Evolutionary conservation across 1,140 invertebrate genomes (phyloP), one percentile per base, ranked within the genome.

Genomic region (Portunus trituberculatus): DNA sequence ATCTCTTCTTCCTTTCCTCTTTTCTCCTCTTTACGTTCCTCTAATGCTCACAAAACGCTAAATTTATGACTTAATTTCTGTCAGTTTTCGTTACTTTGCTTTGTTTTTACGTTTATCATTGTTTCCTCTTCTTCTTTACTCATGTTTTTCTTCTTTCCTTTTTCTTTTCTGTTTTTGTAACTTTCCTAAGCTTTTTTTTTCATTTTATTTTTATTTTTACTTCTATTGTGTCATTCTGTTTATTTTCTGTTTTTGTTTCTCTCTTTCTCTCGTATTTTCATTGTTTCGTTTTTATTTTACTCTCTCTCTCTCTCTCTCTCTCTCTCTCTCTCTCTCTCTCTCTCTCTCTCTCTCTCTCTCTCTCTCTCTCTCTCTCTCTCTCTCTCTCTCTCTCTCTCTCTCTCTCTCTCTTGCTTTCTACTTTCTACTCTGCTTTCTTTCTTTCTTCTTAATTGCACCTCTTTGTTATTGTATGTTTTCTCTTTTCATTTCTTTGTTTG

Each of bases 311-410:
- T 25, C 39, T 45, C 86, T 45, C 12, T 25, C 32, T 45, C 32
- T 86, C 84, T 86, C 84, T 86, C 84, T 86, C 84, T 86, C 84
- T 86, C 84, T 86, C 84, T 86, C 84, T 86, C 84, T 31, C 84
- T 31, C 84, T 31, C 84, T 31, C 84, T 31, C 52, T 59, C 52
- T 59, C 67, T 76, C 16, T 59, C 16, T 59, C 16, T 59, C 16
- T 59, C 52, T 76, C 86, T 45, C 86, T 45, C 86, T 45, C 86
- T 88, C 86, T 88, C 86, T 88, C 86, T 88, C 86, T 88, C 86
- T 88, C 10, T 88, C 29, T 88, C 86, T 87, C 86, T 39, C 86
- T 39, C 86, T 10, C 28, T 14, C 86, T 39, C 86, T 39, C 86
- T 39, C 86, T 39, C 86, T 87, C 86, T 87, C 86, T 87, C 86